Conservation (phyloP, 2,888 invertebrate species). For the Theodoxus fluviatilis region DNA sequence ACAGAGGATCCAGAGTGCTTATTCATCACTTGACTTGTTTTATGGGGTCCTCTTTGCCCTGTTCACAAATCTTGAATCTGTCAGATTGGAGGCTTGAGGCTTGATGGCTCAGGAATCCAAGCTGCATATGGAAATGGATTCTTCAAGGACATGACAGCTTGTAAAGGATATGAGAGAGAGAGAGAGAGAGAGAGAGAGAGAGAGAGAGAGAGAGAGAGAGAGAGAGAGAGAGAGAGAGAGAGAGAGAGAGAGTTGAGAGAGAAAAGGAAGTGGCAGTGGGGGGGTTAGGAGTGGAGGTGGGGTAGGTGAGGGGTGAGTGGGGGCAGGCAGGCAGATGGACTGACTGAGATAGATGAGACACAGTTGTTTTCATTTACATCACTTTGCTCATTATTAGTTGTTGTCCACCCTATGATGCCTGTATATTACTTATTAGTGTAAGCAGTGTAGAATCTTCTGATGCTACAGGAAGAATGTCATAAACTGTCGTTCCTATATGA, state of each 20-base stretch:
- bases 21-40: no score
- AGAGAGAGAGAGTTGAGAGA: neutral
- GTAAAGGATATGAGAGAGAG: neutral
- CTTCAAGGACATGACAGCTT: no score
- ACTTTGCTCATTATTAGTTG: neutral
- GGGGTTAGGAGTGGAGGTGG: neutral
- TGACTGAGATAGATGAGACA: neutral
- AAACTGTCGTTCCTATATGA: no score
- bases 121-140: no score
- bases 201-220: neutral
- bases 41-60: no score
- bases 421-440: no score
- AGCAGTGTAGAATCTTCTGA: no score
- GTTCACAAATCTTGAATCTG: no score
- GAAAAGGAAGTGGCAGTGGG: neutral
- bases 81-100: no score
- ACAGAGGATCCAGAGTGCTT: no score
- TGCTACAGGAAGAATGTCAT: no score
- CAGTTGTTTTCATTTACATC: neutral
- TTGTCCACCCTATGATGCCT: neutral
- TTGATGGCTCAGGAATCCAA: no score
- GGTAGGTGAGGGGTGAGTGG: neutral
- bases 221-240: neutral
- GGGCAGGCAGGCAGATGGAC: neutral
- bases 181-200: neutral